phyloP scores from a whole-genome alignment of 1,140 invertebrate species.

The Meteorus sp. region DNA sequence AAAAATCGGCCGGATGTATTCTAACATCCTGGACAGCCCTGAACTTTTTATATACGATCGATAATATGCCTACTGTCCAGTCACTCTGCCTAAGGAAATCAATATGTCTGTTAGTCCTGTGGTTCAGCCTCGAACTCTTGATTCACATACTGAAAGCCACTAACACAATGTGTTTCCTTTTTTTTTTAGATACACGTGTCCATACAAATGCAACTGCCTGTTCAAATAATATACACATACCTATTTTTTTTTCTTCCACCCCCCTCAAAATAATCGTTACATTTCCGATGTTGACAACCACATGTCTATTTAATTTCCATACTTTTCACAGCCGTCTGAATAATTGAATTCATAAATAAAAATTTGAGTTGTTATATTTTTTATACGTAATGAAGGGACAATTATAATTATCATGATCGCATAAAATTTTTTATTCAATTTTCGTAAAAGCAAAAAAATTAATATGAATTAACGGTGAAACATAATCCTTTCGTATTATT shows the following conservation, averaged over 20 bases:
- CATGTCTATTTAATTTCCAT: conserved; percentile 17
- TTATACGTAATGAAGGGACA: no score
- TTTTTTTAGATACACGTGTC: not conserved
- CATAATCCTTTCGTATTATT: not conserved
- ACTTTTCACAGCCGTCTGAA: not conserved
- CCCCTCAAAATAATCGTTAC: not conserved
- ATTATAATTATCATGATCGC: no score
- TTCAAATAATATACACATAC: not conserved
- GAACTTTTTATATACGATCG: conserved; percentile 52
- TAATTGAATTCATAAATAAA: not conserved
- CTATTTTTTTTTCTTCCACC: not conserved
- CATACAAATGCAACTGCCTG: not conserved
- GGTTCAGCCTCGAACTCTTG: conserved; percentile 40
- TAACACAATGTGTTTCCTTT: conserved; percentile 3
- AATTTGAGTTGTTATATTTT: no score
- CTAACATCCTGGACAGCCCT: conserved; percentile 41
- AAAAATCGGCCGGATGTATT: conserved; percentile 21
- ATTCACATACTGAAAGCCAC: conserved; percentile 11
- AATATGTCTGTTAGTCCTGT: conserved; percentile 45
- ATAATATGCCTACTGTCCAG: conserved; percentile 46
- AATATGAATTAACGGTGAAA: not conserved
- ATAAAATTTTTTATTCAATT: not conserved
- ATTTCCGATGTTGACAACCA: not conserved
- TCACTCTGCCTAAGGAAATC: conserved; percentile 39
- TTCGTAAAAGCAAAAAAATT: not conserved